phyloP scores from a whole-genome alignment of 2,113 vertebrate genomes.

The Trichomycterus rosablanca region DNA sequence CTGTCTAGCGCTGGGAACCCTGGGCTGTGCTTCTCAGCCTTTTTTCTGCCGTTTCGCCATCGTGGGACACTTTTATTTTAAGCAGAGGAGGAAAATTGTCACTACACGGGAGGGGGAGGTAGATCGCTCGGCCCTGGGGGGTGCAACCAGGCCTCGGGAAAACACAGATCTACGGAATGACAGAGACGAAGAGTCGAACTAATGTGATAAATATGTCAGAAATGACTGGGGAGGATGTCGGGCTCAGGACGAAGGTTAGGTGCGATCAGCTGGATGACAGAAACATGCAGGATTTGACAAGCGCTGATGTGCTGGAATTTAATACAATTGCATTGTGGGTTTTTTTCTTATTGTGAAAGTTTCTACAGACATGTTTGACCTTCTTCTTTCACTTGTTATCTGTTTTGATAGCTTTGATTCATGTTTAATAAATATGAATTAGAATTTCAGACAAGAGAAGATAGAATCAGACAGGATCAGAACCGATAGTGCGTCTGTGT shows the following conservation, averaged over 20 bases:
- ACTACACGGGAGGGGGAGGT: conserved; percentile 33
- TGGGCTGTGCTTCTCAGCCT: conserved; percentile 6
- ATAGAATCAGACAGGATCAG: no score
- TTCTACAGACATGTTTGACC: no score
- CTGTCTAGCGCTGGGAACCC: conserved; percentile 50
- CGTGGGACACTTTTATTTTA: conserved; percentile 3
- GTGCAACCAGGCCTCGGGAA: conserved; percentile 40
- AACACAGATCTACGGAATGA: conserved; percentile 56
- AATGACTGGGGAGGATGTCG: conserved; percentile 47
- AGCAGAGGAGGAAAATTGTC: conserved; percentile 39
- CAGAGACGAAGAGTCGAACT: conserved; percentile 68
- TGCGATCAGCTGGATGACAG: conserved; percentile 17
- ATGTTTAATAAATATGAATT: no score
- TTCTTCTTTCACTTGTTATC: no score
- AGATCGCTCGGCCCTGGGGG: conserved; percentile 34
- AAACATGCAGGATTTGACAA: conserved; percentile 35
- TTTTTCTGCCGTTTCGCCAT: conserved; percentile 30
- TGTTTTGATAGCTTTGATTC: no score
- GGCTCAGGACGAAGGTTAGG: conserved; percentile 9
- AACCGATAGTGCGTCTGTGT: no score
- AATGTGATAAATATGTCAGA: conserved; percentile 73
- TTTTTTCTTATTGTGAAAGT: neutral
- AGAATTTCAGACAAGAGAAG: no score
- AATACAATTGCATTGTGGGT: conserved; percentile 23
- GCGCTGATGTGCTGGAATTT: conserved; percentile 43